phyloP scores from a whole-genome alignment of 2,113 vertebrate species.

The Clupea harengus region DNA sequence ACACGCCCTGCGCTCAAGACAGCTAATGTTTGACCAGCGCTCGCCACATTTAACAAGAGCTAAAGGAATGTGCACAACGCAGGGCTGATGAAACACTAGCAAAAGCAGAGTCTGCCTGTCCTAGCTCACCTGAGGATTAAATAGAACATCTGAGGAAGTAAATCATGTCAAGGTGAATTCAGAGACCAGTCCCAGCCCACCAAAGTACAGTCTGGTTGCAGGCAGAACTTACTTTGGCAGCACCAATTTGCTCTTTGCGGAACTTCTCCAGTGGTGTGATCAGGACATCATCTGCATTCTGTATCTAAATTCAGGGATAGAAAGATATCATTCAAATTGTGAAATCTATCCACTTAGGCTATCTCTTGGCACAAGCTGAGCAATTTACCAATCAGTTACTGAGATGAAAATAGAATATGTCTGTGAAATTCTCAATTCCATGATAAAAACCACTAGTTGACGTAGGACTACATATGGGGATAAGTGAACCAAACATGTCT shows the following conservation, averaged over 20 bases:
- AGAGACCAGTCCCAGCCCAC: background rate
- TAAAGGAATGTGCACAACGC: background rate
- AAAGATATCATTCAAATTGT: background rate
- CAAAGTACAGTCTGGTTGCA: background rate
- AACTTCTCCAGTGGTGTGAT: constrained; percentile 96
- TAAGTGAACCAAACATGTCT: background rate
- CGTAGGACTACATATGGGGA: background rate
- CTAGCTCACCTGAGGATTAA: background rate
- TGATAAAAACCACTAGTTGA: background rate
- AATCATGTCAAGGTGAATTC: background rate
- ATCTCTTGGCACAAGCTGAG: background rate
- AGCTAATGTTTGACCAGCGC: constrained; percentile 9
- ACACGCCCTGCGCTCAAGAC: background rate
- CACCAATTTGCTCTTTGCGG: constrained; percentile 96
- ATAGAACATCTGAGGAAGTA: background rate
- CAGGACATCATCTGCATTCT: constrained; percentile 95
- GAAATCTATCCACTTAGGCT: background rate
- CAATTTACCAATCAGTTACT: background rate
- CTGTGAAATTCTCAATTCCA: background rate
- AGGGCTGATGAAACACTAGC: background rate
- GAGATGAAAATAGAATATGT: background rate
- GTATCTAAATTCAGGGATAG: constrained; percentile 79
- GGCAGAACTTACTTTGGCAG: constrained; percentile 87
- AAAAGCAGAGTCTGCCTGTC: background rate
- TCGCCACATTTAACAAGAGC: background rate